These are phyloP conservation scores for Vesta saturnalis DNA, from an alignment of 2,888 invertebrate genomes.

Conservation along the genomic window DNA sequence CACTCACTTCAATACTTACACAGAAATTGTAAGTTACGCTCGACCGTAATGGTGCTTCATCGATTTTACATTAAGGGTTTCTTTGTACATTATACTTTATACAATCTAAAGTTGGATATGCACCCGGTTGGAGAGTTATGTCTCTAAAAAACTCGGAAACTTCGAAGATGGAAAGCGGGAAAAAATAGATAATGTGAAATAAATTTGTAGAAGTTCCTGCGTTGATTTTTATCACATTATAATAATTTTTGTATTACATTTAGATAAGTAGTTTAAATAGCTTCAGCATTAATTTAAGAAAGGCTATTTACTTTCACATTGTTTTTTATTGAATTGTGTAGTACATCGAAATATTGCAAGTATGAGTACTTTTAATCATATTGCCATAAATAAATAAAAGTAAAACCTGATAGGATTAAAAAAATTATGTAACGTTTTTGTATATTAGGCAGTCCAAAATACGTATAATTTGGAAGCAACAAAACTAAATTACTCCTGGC, in stretches of 20 bases:
- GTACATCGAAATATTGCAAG: too few relatives aligned
- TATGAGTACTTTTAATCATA: too few relatives aligned
- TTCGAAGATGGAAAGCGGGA: slow-evolving; percentile 59
- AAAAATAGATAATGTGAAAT: slow-evolving; percentile 64
- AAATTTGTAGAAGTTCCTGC: slow-evolving; percentile 60
- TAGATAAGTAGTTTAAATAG: slow-evolving; percentile 16
- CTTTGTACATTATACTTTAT: slow-evolving; percentile 65
- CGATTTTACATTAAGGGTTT: slow-evolving; percentile 66
- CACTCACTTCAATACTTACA: slow-evolving; percentile 31
- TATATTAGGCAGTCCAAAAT: slow-evolving; percentile 2
- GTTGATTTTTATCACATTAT: slow-evolving; percentile 62
- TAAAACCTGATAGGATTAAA: background rate
- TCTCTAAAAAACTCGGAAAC: slow-evolving; percentile 56
- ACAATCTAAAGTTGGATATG: slow-evolving; percentile 65
- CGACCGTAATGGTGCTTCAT: slow-evolving; percentile 63
- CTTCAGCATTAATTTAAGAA: slow-evolving; percentile 10
- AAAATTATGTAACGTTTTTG: background rate
- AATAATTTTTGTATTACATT: slow-evolving; percentile 51
- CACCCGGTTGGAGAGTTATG: slow-evolving; percentile 62
- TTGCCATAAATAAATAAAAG: too few relatives aligned
- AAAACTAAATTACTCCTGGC: slow-evolving; percentile 12
- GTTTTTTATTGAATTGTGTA: background rate
- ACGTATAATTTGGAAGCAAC: slow-evolving; percentile 3
- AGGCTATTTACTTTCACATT: background rate
- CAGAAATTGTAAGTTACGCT: slow-evolving; percentile 49